Base-by-base conservation (phyloP, 2,888 invertebrate species). In the Drosophila infuscata region DNA sequence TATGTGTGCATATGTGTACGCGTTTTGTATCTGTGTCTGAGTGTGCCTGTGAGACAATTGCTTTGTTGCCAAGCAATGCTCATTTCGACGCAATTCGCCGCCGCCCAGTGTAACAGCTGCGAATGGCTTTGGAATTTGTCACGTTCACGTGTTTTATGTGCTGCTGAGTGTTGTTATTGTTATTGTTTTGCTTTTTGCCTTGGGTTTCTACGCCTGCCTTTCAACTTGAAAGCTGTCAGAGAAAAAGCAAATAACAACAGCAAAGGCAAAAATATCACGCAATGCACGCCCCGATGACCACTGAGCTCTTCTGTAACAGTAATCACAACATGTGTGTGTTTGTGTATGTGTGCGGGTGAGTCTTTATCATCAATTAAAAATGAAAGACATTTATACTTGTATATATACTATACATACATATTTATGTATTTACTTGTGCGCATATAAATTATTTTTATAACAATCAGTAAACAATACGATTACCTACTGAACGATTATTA, bases 71-170 rank as follows among this genome's bases (percentile, higher is more conserved):
- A 70, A 53, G 70, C 85, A 70, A 81, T 76, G 54, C 58, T 75
- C 81, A 57, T 71, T 66, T 38, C 70, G 64, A 41, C 77, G 76
- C 71, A 80, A 79, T 75, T 79, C 77, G 80, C 74, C 66, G 46
- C 30, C 81, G 75, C 87, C 73, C 79, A 81, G 68, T 85, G 79
- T 78, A 79, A 82, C 72, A 78, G 75, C 82, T 72, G 76, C 72
- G 65, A 69, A 59, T 83, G 59, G 74, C 76, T 88, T 83, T 88
- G 90, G 86, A 86, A 89, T 89, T 91, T 83, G 91, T 90, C 90
- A 90, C 91, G 91, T 90, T 90, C 90, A 90, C 90, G 90, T 90
- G 90, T 90, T 83, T 84, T 81, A 76, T 80, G 90, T 60, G 83
- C 74, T 85, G 73, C 48, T 57, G 68, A 54, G 43, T 74, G 48